Conservation (phyloP, 2,113 vertebrate genomes). For the Mesembrinibis cayennensis region DNA sequence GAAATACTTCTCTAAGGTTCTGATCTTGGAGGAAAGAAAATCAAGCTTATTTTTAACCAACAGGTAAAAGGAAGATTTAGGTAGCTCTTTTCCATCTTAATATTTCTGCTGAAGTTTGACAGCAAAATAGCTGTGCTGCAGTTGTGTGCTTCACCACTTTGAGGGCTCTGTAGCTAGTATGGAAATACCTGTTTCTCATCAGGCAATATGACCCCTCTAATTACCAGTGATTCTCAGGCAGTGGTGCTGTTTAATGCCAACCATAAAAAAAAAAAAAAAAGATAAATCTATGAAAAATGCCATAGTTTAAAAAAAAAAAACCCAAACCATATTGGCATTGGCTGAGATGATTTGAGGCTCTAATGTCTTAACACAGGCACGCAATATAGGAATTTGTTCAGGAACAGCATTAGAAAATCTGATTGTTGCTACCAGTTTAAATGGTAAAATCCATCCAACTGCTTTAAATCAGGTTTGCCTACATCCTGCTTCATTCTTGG, state of each 20-base stretch:
- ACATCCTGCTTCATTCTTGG: not conserved
- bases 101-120: not conserved
- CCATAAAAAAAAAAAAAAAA: not conserved
- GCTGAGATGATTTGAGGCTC: not conserved
- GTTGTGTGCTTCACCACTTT: not conserved
- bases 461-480: not conserved
- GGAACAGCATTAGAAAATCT: not conserved
- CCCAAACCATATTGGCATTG: not conserved
- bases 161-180: not conserved
- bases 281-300: not conserved
- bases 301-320: not conserved
- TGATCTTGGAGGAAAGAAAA: not conserved
- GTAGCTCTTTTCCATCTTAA: not conserved
- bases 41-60: not conserved
- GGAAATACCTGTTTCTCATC: conserved; percentile 19
- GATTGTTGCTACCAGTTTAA: not conserved
- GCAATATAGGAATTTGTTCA: not conserved
- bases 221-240: not conserved
- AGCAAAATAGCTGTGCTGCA: not conserved
- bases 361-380: not conserved
- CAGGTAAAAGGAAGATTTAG: not conserved
- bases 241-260: not conserved
- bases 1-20: not conserved
- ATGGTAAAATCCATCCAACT: not conserved
- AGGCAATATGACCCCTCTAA: conserved; percentile 19